Evolutionary conservation across 2,797 vertebrate species (phyloP), one percentile per base, ranked within the genome.

Genomic region (Periophthalmus magnuspinnatus): DNA sequence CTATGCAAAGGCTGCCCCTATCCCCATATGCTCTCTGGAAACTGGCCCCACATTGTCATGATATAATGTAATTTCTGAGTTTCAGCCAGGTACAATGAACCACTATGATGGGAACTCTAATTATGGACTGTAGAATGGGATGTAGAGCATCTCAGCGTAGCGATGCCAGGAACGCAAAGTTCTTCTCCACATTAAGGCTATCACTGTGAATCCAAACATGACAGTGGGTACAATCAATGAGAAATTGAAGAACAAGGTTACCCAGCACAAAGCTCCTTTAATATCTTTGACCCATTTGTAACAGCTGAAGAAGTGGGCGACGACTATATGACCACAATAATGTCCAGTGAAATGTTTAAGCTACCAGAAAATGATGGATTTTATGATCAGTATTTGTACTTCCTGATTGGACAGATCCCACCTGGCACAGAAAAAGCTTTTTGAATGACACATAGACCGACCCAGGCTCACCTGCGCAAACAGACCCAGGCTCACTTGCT

Each of bases 331-430:
- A 9, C 32, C 34, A 0, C 38, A 1, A 32, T 1, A 1, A 32
- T 1, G 0, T 9, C 8, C 34, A 28, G 47, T 17, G 65, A 41
- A 52, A 17, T 10, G 11, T 0, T 8, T 2, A 0, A 8, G 5
- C 58, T 33, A 0, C 47, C 56, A 13, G 28, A 1, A 14, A 5
- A 13, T 1, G 5, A 2, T 1, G 6, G 62, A 65, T 47, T 28
- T 7, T 17, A 65, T 48, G 45, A 45, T 33, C 6, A 13, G 0
- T 70, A 52, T 32, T 60, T 65, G 33, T 57, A 48, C 17, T 82
- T 83, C 22, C 22, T 84, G 50, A 72, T 56, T n/a, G 64, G 70
- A 34, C 79, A 66, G 0, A 45, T 81, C 67, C 77, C 77, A 70
- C 69, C 69, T 66, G 80, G 80, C 38, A 28, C 28, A 28, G 28